Evolutionary conservation across 2,797 vertebrate genomes (phyloP).

Genomic region (Potorous gilbertii): DNA sequence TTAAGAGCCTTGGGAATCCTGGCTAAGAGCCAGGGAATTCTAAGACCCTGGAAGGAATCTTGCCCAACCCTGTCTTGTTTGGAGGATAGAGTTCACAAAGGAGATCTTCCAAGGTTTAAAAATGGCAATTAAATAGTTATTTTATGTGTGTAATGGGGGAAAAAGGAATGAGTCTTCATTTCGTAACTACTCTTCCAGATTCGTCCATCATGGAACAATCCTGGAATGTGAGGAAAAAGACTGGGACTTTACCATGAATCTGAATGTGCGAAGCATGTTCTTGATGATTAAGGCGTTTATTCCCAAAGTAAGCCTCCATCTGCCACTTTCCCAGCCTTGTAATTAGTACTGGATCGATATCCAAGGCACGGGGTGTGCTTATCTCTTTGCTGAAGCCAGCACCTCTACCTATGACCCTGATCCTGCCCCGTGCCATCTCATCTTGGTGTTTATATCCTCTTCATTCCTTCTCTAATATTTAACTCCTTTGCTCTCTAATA

Average conservation of each 20-base stretch:
- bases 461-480: not conserved
- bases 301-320: slow-evolving; percentile 88
- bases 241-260: slow-evolving; percentile 96
- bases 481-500: not conserved
- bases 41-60: not conserved
- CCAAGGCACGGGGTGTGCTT: not conserved
- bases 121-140: not conserved
- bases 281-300: slow-evolving; percentile 95
- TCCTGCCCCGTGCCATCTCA: not conserved
- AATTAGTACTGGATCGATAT: not conserved
- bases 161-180: not conserved
- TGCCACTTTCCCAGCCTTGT: not conserved
- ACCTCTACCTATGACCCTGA: not conserved
- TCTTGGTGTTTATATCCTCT: not conserved
- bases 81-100: not conserved
- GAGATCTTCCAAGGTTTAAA: not conserved
- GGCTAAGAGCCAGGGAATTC: not conserved
- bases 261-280: slow-evolving; percentile 96
- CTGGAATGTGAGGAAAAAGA: slow-evolving; percentile 94
- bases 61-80: not conserved
- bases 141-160: not conserved
- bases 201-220: slow-evolving; percentile 95
- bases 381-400: not conserved
- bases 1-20: not conserved
- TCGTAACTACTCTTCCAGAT: slow-evolving; percentile 81